These are phyloP conservation scores for Acipenser oxyrinchus DNA, from an alignment of 2,797 vertebrate genomes.

Conservation along the genomic window DNA sequence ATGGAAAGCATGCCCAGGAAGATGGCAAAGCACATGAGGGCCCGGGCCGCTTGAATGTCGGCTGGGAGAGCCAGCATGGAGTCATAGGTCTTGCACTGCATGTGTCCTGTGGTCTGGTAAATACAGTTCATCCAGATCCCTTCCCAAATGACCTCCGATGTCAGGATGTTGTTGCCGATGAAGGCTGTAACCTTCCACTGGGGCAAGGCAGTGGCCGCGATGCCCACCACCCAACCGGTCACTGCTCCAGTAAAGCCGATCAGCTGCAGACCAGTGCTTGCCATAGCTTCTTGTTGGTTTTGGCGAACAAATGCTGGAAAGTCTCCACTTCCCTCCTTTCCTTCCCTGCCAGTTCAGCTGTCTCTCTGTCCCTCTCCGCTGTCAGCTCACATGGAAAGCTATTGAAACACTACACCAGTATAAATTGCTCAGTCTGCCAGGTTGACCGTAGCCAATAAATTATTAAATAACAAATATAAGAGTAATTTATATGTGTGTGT, in stretches of 20 bases:
- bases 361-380: no score
- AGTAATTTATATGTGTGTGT: no score
- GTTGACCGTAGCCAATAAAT: no score
- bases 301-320: no score
- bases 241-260: slow-evolving; percentile 71
- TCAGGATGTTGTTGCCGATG: slow-evolving; percentile 67
- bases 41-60: slow-evolving; percentile 65
- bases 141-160: slow-evolving; percentile 69
- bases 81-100: slow-evolving; percentile 73
- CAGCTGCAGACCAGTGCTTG: slow-evolving; percentile 67
- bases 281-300: slow-evolving; percentile 42
- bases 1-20: slow-evolving; percentile 73
- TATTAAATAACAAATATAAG: no score
- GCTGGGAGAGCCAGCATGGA: slow-evolving; percentile 65
- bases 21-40: slow-evolving; percentile 69
- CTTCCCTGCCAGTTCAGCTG: no score
- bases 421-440: no score
- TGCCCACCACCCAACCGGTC: slow-evolving; percentile 71
- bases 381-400: no score
- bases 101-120: slow-evolving; percentile 69
- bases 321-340: no score
- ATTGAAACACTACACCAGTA: no score
- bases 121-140: slow-evolving; percentile 77
- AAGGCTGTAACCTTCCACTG: slow-evolving; percentile 77
- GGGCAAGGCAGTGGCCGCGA: slow-evolving; percentile 65